Evolutionary conservation across 1,140 invertebrate genomes (phyloP), one percentile per base, ranked within the genome.

Genomic region (Pogonomyrmex barbatus): DNA sequence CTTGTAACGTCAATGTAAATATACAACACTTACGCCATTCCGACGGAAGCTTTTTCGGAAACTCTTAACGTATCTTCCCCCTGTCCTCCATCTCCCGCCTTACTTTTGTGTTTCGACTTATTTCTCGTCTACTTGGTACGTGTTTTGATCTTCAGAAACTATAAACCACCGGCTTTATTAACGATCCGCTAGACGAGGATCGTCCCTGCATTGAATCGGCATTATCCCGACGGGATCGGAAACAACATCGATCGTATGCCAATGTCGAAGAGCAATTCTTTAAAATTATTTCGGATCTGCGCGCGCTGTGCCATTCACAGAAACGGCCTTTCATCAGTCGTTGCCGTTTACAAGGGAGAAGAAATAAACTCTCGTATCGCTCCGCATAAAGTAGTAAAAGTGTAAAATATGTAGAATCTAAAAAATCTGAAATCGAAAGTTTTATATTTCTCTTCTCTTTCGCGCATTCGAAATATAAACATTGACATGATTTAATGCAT

Each of bases 1-100:
- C 73, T 88, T 94, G 93, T 93, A 94, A 91, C 91, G 92, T 86
- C 89, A 90, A 24, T 91, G 87, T 91, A 91, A 91, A 91, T 90
- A 91, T 91, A 91, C 90, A 91, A 91, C 90, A 91, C 90, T 91
- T 91, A 91, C 79, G 87, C 87, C 77, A 90, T 91, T 90, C 71
- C 71, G 60, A 77, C 67, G 60, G 39, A 90, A 68, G 54, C 90
- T 90, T 89, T 89, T 90, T 90, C 85, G 90, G 77, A 89, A 91
- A 90, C 90, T 91, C 90, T 91, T 91, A 91, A 90, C 90, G 89
- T 88, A 90, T 88, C 56, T 82, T 52, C 39, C 65, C 3, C 12
- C 50, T 67, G 42, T 36, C 62, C 62, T 88, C 60, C 77, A 58
- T 52, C 14, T 67, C 62, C 47, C 62, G 42, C n/a, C 5, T n/a